A percentile compares a stretch with the other conserved stretches of the same genome.
Evolutionary conservation across 2,888 invertebrate genomes (phyloP).

Genomic region (Bembecia ichneumoniformis): DNA sequence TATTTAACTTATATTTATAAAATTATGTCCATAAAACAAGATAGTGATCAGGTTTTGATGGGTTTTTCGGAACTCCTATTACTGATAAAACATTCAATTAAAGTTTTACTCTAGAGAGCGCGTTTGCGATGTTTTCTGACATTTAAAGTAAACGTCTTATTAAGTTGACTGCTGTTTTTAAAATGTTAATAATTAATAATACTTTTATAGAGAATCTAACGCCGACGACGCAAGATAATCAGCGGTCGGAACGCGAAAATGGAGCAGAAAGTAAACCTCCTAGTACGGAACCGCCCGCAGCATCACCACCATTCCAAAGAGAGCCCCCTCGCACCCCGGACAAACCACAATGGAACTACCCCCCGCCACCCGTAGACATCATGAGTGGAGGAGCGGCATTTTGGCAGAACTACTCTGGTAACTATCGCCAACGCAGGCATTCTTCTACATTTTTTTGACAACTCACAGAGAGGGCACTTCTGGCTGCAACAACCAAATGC

Average conservation of each 20-base stretch:
- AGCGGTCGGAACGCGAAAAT: constrained; percentile 55
- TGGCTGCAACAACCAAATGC: not conserved
- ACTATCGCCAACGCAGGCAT: constrained; percentile 29
- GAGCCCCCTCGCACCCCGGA: constrained; percentile 62
- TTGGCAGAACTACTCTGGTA: constrained; percentile 94
- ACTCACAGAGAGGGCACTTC: constrained; percentile 1
- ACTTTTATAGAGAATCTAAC: constrained; percentile 47
- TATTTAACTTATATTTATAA: not conserved
- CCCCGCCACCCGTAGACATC: constrained; percentile 76
- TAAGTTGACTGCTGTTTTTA: no score
- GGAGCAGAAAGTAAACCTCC: constrained; percentile 64
- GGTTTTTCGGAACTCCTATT: no score
- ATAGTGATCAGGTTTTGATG: not conserved
- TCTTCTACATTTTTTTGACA: not conserved
- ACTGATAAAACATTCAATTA: no score
- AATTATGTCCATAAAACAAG: not conserved
- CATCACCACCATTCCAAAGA: constrained; percentile 60
- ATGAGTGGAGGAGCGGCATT: constrained; percentile 89
- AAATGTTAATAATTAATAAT: no score
- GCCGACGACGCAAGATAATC: constrained; percentile 42
- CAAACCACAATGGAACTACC: constrained; percentile 71
- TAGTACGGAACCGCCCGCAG: constrained; percentile 54
- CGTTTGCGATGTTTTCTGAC: no score
- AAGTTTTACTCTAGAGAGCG: no score
- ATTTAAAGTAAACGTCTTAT: no score